Evolutionary conservation across 2,113 vertebrate genomes (phyloP), one percentile per base, ranked within the genome.

Genomic region (Bubo scandiacus): DNA sequence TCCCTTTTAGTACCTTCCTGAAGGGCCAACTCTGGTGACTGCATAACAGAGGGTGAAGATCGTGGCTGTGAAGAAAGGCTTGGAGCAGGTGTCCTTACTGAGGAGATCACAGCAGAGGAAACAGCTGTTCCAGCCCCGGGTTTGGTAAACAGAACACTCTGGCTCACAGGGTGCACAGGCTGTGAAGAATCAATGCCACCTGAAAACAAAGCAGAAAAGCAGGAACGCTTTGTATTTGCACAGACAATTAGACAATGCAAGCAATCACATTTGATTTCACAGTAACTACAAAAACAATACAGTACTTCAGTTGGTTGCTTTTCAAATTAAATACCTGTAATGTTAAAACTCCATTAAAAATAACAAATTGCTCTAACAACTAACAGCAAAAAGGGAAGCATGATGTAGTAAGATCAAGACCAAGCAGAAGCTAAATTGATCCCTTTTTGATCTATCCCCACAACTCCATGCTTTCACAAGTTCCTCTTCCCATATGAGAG

Each of bases 1-100:
- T 79, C 84, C 58, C 49, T 88, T 92, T 93, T 25, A 92, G 81
- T 98, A 98, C 98, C 98, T 98, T 98, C 97, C 62, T 97, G 98
- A 52, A 94, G 95, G 23, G 94, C 30, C 2, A 85, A 34, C 59
- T 97, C 96, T 20, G 94, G 61, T 3, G 95, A 90, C 47, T 97
- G 97, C 6, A 92, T 25, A 52, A 74, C 62, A 30, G 97, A 94
- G 15, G 96, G 80, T 47, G 82, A 58, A 59, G 97, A 77, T 9
- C 47, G 81, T 20, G 88, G 52, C 15, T 97, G 92, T 51, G 87
- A 91, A 80, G 96, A 72, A 67, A 94, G 92, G 74, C 93, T 90
- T 36, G 92, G 34, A 91, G 95, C 87, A 88, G 96, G 92, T 4
- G 91, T 87, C 91, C 90, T 97, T 62, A 84, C 36, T 38, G 97